These are phyloP conservation scores for Notothenia rossii DNA, from an alignment of 2,113 vertebrate genomes.

Conservation along the genomic window DNA sequence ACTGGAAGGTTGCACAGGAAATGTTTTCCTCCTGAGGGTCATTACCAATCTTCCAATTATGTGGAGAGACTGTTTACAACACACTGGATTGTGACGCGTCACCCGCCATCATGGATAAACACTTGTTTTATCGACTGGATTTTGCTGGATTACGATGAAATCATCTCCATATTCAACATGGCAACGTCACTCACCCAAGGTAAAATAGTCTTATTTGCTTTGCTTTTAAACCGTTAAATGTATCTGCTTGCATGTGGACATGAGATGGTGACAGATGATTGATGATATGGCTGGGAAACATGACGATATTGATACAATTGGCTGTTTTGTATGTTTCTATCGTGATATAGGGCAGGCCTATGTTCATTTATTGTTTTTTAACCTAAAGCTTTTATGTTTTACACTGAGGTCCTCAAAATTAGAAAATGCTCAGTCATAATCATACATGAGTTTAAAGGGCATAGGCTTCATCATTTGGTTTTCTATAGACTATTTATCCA, in stretches of 20 bases:
- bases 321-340: too few relatives aligned
- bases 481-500: too few relatives aligned
- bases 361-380: too few relatives aligned
- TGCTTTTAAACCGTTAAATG: not conserved
- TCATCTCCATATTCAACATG: not conserved
- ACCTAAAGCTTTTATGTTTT: too few relatives aligned
- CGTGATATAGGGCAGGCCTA: too few relatives aligned
- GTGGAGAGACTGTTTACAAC: not conserved
- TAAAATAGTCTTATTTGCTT: not conserved
- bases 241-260: not conserved
- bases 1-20: too few relatives aligned
- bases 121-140: not conserved
- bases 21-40: not conserved
- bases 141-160: not conserved
- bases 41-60: not conserved
- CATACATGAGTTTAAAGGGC: too few relatives aligned
- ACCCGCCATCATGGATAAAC: not conserved
- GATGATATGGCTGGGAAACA: too few relatives aligned
- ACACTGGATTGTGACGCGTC: not conserved
- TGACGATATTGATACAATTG: too few relatives aligned
- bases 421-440: too few relatives aligned
- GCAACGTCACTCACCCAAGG: not conserved
- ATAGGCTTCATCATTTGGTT: too few relatives aligned
- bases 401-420: too few relatives aligned
- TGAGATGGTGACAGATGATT: not conserved